phyloP scores from a whole-genome alignment of 2,113 vertebrate species.

The Opisthocomus hoazin region DNA sequence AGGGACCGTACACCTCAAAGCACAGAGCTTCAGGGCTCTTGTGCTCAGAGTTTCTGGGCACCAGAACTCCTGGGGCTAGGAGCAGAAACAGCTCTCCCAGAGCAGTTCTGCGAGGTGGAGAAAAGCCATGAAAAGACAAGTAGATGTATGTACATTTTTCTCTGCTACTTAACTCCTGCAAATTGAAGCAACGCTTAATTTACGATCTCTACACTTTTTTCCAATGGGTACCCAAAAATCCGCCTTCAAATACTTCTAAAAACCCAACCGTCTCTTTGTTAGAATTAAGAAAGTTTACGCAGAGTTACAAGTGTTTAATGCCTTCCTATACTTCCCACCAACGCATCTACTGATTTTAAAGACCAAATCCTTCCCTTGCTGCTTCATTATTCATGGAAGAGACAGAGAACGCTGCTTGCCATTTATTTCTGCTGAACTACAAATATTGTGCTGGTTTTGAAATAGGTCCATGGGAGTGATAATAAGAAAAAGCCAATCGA shows the following conservation, averaged over 20 bases:
- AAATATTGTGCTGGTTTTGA: conserved; percentile 32
- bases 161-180: background rate
- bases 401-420: background rate
- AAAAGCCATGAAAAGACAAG: background rate
- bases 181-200: background rate
- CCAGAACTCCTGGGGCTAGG: background rate
- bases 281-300: background rate
- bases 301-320: background rate
- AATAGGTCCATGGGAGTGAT: conserved; percentile 63
- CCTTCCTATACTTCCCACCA: conserved; percentile 18
- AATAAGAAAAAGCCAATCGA: conserved; percentile 30
- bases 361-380: conserved; percentile 28
- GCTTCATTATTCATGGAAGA: conserved; percentile 64
- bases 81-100: background rate
- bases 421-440: conserved; percentile 57
- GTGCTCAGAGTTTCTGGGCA: background rate
- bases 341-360: conserved; percentile 26
- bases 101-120: background rate
- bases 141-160: background rate
- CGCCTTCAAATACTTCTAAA: background rate
- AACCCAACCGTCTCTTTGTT: background rate
- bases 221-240: background rate
- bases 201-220: background rate
- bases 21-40: background rate
- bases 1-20: background rate